Evolutionary conservation across 1,140 invertebrate genomes (phyloP).

Genomic region (Harpegnathos saltator): DNA sequence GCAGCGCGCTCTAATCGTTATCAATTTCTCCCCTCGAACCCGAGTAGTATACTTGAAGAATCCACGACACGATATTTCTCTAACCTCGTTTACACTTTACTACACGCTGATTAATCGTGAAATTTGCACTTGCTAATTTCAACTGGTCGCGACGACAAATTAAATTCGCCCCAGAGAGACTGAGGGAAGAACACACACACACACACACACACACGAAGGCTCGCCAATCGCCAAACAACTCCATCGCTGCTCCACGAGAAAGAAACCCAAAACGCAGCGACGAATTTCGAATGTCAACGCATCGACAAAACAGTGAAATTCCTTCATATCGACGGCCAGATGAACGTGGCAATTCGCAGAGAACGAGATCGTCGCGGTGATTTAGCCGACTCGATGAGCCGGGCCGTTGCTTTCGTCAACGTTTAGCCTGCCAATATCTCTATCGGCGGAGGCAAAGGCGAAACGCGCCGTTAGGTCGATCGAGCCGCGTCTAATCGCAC

Average conservation of each 20-base stretch:
- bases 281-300: too few species aligned
- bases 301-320: background rate
- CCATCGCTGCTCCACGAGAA: too few species aligned
- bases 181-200: too few species aligned
- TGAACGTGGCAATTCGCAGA: background rate
- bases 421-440: conserved; percentile 68
- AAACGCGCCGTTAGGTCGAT: conserved; percentile 57
- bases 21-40: background rate
- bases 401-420: conserved; percentile 38
- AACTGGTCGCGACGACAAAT: too few species aligned
- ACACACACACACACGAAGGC: too few species aligned
- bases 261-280: too few species aligned
- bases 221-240: too few species aligned
- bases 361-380: background rate
- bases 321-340: background rate
- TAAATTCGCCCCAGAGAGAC: too few species aligned
- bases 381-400: background rate
- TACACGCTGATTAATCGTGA: too few species aligned
- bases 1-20: conserved; percentile 14
- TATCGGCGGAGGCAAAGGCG: conserved; percentile 63
- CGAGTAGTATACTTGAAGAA: background rate
- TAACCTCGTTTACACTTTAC: too few species aligned
- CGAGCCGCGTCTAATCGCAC: conserved; percentile 65
- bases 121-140: too few species aligned
- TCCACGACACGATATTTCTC: too few species aligned